Percentiles rank a stretch among this genome's conserved stretches.
phyloP scores from a whole-genome alignment of 2,113 vertebrate genomes.

The Cyrtonyx montezumae region DNA sequence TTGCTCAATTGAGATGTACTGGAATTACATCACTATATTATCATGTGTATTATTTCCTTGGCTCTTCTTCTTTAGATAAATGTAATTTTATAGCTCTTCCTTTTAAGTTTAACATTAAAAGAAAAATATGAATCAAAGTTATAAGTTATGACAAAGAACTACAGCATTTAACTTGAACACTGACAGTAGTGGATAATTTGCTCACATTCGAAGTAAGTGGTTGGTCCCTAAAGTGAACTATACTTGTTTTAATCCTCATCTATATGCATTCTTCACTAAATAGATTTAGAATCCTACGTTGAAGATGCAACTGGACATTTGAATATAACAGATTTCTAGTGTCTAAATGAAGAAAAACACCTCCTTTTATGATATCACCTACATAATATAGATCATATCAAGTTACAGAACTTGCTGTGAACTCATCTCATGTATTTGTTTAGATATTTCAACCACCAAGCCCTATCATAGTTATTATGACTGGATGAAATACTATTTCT shows the following conservation, averaged over 20 bases:
- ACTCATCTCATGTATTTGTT: background rate
- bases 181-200: background rate
- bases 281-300: background rate
- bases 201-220: background rate
- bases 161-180: background rate
- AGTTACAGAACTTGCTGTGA: background rate
- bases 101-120: background rate
- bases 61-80: background rate
- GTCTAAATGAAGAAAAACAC: background rate
- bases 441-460: background rate
- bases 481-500: background rate
- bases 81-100: background rate
- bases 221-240: background rate
- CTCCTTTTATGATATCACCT: background rate
- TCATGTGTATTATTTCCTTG: background rate
- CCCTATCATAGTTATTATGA: background rate
- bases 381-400: background rate
- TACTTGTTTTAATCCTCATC: background rate
- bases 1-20: background rate
- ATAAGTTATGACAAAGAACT: background rate
- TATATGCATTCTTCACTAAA: background rate
- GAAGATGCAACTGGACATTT: background rate
- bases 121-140: background rate
- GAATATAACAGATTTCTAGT: background rate
- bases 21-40: too few species aligned